phyloP scores from a whole-genome alignment of 2,113 vertebrate species.

The Python bivittatus region DNA sequence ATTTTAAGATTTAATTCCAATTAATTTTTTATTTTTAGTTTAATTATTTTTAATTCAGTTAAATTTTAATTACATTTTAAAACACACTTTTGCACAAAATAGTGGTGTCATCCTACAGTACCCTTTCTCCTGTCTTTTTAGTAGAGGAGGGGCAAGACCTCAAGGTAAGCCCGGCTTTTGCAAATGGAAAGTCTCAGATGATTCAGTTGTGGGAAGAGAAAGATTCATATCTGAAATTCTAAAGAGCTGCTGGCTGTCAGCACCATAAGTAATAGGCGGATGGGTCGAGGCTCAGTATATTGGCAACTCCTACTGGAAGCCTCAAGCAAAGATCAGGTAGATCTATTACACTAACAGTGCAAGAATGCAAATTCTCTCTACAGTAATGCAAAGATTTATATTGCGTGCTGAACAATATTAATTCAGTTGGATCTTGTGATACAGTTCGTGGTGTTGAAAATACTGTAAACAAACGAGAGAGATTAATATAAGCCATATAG shows the following conservation, averaged over 20 bases:
- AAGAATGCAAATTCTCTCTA: not conserved
- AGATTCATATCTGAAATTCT: not conserved
- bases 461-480: no score
- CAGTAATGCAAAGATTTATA: not conserved
- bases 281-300: not conserved
- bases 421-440: no score
- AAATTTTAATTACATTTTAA: no score
- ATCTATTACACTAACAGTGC: not conserved
- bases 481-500: no score
- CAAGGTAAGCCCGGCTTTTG: not conserved
- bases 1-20: no score
- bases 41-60: no score
- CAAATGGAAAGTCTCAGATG: not conserved
- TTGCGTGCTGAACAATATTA: not conserved
- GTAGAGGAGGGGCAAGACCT: not conserved
- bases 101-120: not conserved
- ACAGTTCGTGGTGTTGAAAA: no score
- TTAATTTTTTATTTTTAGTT: no score
- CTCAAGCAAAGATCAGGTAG: not conserved
- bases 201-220: not conserved
- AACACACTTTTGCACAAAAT: not conserved
- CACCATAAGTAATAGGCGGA: not conserved
- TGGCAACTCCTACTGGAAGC: not conserved
- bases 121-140: not conserved
- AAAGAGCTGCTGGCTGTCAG: not conserved